Base-by-base conservation (phyloP, 2,888 invertebrate species). In the Epiblema foenella region DNA sequence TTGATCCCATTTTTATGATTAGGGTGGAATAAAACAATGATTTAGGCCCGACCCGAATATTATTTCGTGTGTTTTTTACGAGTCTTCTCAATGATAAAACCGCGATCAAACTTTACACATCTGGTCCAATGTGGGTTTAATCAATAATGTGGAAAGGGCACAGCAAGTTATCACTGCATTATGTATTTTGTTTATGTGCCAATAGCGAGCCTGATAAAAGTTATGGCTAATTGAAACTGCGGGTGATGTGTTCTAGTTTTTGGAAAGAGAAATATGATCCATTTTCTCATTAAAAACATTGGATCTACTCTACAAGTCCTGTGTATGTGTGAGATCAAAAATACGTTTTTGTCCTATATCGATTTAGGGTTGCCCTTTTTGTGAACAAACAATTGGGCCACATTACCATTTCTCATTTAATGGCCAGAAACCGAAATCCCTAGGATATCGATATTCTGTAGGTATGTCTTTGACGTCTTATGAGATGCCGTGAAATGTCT, bases 31-130 rank as follows among this genome's bases (percentile, higher is more conserved):
- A 76, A 77, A 75, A 80, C 76, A 78, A 79, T 77, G 75, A 75
- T 75, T 62, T 70, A 72, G 57, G 62, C 66, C 17, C 49, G 18
- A 52, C 54, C 57, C 42, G 56, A 66, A 72, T 73, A 75, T 72
- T 51, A 75, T 75, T 78, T 77, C 73, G 76, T 70, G 75, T 64
- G 33, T 49, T 52, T 73, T 80, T 80, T 80, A 81, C 75, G 79
- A 76, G 63, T 71, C 39, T 69, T 72, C 73, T 71, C 73, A 75
- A 77, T 76, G 73, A 78, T 77, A 78, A 76, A 76, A 75, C 60
- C 52, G 72, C 63, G 75, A 75, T 78, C 71, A 73, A 74, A 74
- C 73, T 76, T 76, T 75, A 75, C 74, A 74, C 74, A 59, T 59
- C 58, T 71, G 46, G 29, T 29, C 37, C 62, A 51, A 56, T 68